Percentiles rank a stretch among this genome's conserved stretches.
phyloP scores from a whole-genome alignment of 2,888 invertebrate species.

The Loripinus fragilis region DNA sequence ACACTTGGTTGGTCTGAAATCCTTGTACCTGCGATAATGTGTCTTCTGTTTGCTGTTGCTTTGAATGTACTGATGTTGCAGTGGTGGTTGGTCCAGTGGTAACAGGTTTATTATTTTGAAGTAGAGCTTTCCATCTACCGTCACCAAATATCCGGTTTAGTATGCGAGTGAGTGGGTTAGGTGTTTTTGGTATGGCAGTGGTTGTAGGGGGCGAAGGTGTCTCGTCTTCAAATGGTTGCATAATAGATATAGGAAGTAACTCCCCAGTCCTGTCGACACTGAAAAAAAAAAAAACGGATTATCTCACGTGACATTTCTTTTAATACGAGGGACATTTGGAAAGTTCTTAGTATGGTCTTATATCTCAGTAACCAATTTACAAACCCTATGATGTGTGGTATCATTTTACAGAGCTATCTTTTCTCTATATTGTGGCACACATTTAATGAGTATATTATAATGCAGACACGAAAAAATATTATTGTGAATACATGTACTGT shows the following conservation, averaged over 20 bases:
- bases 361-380: too few species aligned
- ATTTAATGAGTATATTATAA: too few species aligned
- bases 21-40: background rate
- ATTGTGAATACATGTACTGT: too few species aligned
- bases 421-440: too few species aligned
- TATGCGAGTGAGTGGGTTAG: slow-evolving; percentile 27
- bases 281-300: background rate
- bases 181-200: background rate
- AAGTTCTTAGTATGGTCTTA: too few species aligned
- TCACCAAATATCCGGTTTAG: slow-evolving; percentile 39
- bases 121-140: slow-evolving; percentile 25
- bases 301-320: too few species aligned
- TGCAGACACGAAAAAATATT: too few species aligned
- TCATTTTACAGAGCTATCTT: too few species aligned
- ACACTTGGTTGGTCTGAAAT: slow-evolving; percentile 19
- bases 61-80: background rate
- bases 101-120: slow-evolving; percentile 1
- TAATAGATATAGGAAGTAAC: background rate
- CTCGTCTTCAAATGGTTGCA: background rate
- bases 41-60: background rate
- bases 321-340: too few species aligned
- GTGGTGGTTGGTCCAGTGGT: background rate
- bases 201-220: too few species aligned
- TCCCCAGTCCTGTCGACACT: background rate
- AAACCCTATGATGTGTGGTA: too few species aligned